Evolutionary conservation across 2,113 vertebrate species (phyloP), one percentile per base, ranked within the genome.

Genomic region (Puffinus mauretanicus): DNA sequence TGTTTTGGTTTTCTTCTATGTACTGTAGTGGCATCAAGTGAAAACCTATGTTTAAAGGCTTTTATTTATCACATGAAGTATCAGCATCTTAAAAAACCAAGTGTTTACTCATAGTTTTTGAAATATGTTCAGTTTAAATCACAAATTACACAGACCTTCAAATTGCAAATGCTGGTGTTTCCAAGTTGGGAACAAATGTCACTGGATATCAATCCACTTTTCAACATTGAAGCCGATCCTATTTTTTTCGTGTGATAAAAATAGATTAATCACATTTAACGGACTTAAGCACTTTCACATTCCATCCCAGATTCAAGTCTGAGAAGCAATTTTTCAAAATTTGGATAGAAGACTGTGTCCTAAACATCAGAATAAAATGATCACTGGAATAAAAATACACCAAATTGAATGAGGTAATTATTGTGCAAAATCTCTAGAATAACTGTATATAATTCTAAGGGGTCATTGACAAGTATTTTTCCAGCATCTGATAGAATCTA

Each of bases 321-420:
- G 69, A 82, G 66, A 94, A 92, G 32, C 60, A 75, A 42, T 70
- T 89, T 88, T 91, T 79, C 66, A 78, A 81, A 94, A 70, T 84
- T 72, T 93, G 54, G 82, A 83, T 54, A 83, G 26, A 95, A 94
- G 76, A 93, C 73, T 80, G 72, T 47, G 49, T 76, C 85, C 51
- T 91, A 91, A 86, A 85, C 47, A 72, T 93, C 67, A 86, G 55
- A 92, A 82, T 83, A 95, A 96, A 95, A 95, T 90, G 75, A 85
- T 93, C 93, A 96, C 79, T 97, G 94, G 96, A 96, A 96, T 96
- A 93, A 71, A 94, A 97, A 54, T 65, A 95, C 86, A 95, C 72
- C 82, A 95, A 97, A 97, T 91, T 78, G 92, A 94, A 94, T 97
- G 96, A 98, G 93, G 91, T 97, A 96, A 96, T 97, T 97, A 97